These are phyloP conservation scores for Neosilurus mollespiculum DNA, from an alignment of 2,797 vertebrate species.

Conservation along the genomic window DNA sequence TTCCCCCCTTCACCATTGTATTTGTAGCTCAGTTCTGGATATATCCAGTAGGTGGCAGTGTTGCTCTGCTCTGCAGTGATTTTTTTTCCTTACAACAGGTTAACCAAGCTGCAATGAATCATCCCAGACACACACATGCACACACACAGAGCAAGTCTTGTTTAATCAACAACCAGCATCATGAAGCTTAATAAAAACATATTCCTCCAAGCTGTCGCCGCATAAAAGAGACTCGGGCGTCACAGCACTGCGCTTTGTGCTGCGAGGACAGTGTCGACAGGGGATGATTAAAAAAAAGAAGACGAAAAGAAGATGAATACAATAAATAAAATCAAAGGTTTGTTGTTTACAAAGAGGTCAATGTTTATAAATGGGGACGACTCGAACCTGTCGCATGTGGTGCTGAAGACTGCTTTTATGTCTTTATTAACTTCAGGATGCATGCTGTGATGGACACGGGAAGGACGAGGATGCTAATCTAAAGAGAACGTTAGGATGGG, in stretches of 20 bases:
- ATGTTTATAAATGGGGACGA: neutral
- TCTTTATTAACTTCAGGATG: neutral
- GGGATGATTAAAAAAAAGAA: neutral
- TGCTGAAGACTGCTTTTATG: neutral
- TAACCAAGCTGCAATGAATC: conserved; percentile 62
- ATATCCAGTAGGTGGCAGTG: conserved; percentile 71
- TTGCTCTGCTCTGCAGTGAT: conserved; percentile 59
- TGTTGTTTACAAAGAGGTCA: conserved; percentile 18
- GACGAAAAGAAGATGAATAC: conserved; percentile 1
- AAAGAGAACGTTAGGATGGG: neutral
- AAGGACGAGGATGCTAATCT: neutral
- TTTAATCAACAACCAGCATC: conserved; percentile 41
- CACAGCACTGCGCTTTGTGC: neutral
- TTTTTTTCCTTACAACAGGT: conserved; percentile 57
- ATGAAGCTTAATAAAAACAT: conserved; percentile 39
- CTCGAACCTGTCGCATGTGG: neutral
- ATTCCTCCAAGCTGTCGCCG: conserved; percentile 36
- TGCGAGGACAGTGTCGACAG: neutral
- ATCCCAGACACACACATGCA: conserved; percentile 55
- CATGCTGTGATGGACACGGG: neutral
- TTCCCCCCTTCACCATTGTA: too few relatives aligned
- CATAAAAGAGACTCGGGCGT: conserved; percentile 1
- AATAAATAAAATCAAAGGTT: conserved; percentile 1
- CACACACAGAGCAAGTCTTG: conserved; percentile 33
- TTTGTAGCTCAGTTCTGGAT: conserved; percentile 20